Evolutionary conservation across 2,888 invertebrate species (phyloP), one percentile per base, ranked within the genome.

Genomic region (Lamellibrachia columna): DNA sequence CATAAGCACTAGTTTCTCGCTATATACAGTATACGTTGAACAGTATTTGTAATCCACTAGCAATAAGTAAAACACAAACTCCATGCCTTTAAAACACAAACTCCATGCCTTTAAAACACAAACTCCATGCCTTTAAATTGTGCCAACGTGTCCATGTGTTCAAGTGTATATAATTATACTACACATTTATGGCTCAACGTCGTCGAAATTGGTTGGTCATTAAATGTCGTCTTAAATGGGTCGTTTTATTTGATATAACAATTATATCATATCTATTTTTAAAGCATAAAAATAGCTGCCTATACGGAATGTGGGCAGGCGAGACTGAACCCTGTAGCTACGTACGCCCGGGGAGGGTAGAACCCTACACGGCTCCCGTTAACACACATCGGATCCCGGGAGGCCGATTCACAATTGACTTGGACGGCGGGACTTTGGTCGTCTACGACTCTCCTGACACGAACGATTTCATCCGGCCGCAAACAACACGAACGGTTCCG

Each of bases 381-480:
- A 75, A 75, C 75, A 75, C 11, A 75, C 75, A n/a, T 75, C 75
- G 75, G 6, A 15, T 75, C 75, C 75, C 75, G 75, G 6, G 75
- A 75, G 75, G 15, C 22, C 75, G 75, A 22, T n/a, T 75, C 22
- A 75, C 75, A 75, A 75, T 75, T 75, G 75, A 75, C 2, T 75
- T 75, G 75, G 75, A 75, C 75, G 75, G 15, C 22, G 75, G 75
- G 75, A 75, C 75, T 75, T 75, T 75, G 75, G 75, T 75, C 75
- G 3, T 75, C 75, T 11, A 4, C 75, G 22, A n/a, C 22, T n/a
- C 6, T n/a, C 75, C 75, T 75, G 75, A 75, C 75, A 75, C 75
- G 75, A 75, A 75, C 75, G n/a, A 75, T 75, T 75, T 75, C 75
- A 75, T n/a, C 75, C 75, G 75, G 75, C 75, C 75, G 75, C 75